phyloP scores from a whole-genome alignment of 2,797 vertebrate genomes.

The Eleutherodactylus coqui region DNA sequence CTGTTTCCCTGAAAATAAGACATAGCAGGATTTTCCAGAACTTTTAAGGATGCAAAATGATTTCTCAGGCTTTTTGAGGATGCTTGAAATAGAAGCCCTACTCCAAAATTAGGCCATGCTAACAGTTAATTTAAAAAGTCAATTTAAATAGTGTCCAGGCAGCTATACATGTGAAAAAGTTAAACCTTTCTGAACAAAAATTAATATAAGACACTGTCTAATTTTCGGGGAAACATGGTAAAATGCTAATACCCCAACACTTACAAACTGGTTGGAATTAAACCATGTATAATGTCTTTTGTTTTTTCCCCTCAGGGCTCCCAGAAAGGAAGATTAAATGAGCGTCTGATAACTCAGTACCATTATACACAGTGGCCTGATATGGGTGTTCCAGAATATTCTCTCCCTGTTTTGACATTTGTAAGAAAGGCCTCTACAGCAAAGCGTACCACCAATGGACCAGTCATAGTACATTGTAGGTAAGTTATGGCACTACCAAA shows the following conservation, averaged over 20 bases:
- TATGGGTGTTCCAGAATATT: conserved; percentile 92
- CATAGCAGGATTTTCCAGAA: too few relatives aligned
- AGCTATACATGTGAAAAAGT: too few relatives aligned
- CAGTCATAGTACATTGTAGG: conserved; percentile 95
- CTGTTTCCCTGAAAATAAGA: too few relatives aligned
- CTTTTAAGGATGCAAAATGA: too few relatives aligned
- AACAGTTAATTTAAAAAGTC: too few relatives aligned
- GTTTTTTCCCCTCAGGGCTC: conserved; percentile 78
- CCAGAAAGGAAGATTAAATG: conserved; percentile 82
- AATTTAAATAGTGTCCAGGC: too few relatives aligned
- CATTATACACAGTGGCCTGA: conserved; percentile 99
- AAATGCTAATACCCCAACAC: not conserved
- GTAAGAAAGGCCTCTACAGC: conserved; percentile 87
- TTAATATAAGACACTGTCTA: too few relatives aligned
- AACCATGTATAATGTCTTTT: conserved; percentile 49
- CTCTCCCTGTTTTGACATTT: conserved; percentile 89
- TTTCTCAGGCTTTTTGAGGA: too few relatives aligned
- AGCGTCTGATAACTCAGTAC: conserved; percentile 86
- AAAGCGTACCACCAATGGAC: conserved; percentile 78
- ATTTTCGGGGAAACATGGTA: too few relatives aligned
- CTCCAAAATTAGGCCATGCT: too few relatives aligned
- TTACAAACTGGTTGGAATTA: not conserved
- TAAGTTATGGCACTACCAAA: conserved; percentile 67
- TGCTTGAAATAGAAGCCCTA: too few relatives aligned
- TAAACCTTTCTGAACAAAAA: too few relatives aligned